Percentiles rank a stretch among this genome's conserved stretches.
Conservation (phyloP, 1,140 invertebrate species). For the Batillaria attramentaria region DNA sequence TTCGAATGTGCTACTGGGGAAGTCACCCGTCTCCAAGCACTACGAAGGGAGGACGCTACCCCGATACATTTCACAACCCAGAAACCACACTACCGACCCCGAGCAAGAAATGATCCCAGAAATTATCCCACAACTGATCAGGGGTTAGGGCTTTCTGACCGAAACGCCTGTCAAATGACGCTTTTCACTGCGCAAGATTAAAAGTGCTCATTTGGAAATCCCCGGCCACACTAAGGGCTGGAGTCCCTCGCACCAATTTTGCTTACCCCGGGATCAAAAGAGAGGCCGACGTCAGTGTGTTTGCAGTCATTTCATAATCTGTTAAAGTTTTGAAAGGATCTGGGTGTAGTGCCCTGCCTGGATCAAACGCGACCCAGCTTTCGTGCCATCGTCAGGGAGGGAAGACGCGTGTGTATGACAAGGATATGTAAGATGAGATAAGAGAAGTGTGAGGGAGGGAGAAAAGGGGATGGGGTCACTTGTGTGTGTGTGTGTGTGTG, state of each 20-base stretch:
- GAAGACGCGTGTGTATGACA: not conserved
- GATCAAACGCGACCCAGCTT: not conserved
- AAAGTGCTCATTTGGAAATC: slow-evolving; percentile 16
- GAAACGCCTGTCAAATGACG: slow-evolving; percentile 22
- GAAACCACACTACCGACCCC: not conserved
- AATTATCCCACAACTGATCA: no score
- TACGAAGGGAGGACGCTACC: no score
- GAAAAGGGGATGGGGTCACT: no score
- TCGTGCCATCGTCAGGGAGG: not conserved
- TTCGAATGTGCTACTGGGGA: not conserved
- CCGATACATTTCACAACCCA: not conserved
- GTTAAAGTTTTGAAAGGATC: no score
- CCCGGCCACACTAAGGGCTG: not conserved
- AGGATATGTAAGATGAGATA: no score
- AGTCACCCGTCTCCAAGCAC: not conserved
- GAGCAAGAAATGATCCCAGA: not conserved
- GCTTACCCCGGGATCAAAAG: slow-evolving; percentile 4
- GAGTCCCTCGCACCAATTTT: not conserved
- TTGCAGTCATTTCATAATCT: slow-evolving; percentile 22
- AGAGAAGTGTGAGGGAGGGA: not conserved
- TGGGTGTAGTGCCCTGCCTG: no score
- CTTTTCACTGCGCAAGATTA: slow-evolving; percentile 22
- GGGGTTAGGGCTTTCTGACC: not conserved
- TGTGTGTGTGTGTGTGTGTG: no score
- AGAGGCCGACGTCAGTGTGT: not conserved